These are phyloP conservation scores for Pelmatolapia mariae DNA, from an alignment of 2,113 vertebrate genomes.

Conservation along the genomic window DNA sequence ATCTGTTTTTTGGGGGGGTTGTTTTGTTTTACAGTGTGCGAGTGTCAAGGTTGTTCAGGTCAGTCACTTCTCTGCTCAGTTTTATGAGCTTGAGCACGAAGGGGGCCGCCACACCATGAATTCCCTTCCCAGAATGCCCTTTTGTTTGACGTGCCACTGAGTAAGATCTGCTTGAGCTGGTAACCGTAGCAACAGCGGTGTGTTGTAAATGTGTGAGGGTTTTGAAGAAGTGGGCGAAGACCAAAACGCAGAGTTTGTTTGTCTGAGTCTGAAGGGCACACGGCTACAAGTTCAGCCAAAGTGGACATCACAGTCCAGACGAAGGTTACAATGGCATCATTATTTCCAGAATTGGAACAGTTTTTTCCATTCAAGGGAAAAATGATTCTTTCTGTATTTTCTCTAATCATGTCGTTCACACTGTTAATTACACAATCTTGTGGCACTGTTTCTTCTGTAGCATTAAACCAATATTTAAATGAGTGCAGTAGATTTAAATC, in stretches of 20 bases:
- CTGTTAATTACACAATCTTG: neutral
- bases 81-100: neutral
- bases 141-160: slow-evolving; percentile 48
- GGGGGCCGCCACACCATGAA: neutral
- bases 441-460: neutral
- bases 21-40: neutral
- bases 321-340: fast-evolving
- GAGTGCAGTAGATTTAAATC: fast-evolving
- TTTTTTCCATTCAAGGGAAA: neutral
- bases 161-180: slow-evolving; percentile 22
- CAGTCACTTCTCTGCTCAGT: neutral
- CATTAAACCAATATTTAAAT: neutral
- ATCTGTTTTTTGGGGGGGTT: fast-evolving
- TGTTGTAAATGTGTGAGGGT: neutral
- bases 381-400: neutral
- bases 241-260: neutral
- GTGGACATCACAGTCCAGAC: neutral
- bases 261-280: neutral
- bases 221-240: neutral
- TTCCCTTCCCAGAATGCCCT: slow-evolving; percentile 36
- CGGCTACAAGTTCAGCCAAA: neutral
- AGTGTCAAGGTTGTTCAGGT: neutral
- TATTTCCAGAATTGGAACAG: neutral
- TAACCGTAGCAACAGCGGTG: slow-evolving; percentile 42
- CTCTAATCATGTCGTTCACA: fast-evolving